Evolutionary conservation across 2,113 vertebrate species (phyloP).

Genomic region (Ascaphus truei): DNA sequence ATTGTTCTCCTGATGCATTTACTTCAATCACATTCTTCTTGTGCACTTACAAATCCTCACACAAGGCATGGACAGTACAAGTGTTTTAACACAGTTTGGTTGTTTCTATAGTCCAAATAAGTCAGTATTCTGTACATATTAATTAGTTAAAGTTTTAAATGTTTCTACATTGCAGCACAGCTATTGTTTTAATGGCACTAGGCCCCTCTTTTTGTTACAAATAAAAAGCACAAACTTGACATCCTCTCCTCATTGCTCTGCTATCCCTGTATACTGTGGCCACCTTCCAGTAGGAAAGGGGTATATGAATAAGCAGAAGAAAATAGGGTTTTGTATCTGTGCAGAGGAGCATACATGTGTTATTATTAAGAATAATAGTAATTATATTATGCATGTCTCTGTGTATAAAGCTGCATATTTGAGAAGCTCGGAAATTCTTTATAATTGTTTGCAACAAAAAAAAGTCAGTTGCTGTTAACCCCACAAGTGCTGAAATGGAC

Average conservation of each 20-base stretch:
- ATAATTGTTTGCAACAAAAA: too few relatives aligned
- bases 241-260: not conserved
- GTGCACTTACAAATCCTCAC: too few relatives aligned
- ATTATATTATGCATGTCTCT: too few relatives aligned
- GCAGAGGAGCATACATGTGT: too few relatives aligned
- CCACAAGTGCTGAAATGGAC: too few relatives aligned
- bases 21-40: not conserved
- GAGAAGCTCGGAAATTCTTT: too few relatives aligned
- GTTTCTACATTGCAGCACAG: not conserved
- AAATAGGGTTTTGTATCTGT: too few relatives aligned
- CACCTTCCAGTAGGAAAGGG: not conserved
- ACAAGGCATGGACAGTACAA: not conserved
- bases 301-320: too few relatives aligned
- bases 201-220: constrained; percentile 6
- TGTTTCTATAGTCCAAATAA: not conserved
- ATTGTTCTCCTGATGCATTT: not conserved
- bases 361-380: too few relatives aligned
- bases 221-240: not conserved
- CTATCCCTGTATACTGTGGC: too few relatives aligned
- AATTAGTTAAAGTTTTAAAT: not conserved
- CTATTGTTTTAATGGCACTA: constrained; percentile 26
- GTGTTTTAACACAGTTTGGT: not conserved
- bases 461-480: too few relatives aligned
- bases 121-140: not conserved
- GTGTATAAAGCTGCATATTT: too few relatives aligned